Base-by-base conservation (phyloP, 2,797 vertebrate species). In the Allobates femoralis region DNA sequence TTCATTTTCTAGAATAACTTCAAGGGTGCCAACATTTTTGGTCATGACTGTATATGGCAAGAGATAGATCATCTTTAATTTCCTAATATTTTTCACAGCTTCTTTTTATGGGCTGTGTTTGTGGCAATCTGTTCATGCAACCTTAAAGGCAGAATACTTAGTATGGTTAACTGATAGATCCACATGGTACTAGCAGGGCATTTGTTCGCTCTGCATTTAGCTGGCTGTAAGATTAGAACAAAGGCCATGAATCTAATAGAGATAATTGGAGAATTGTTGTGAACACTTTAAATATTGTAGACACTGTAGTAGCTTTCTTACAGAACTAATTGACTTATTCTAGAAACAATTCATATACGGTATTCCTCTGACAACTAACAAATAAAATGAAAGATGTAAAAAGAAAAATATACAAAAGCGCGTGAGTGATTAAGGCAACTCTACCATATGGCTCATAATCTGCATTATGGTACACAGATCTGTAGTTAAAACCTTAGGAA, bases 381-480 rank as follows among this genome's bases (percentile, higher is more conserved):
- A 76, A 82, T 53, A 83, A 82, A 86, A 81, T 75, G 51, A 58
- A 86, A 81, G 58, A 81, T 81, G 11, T 71, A 56, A 82, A 86
- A 77, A 77, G 66, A 82, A 79, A 85, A 86, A 74, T 74, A 37
- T 74, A 74, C 37, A 41, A 50, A 41, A 74, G 51, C 51, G 46
- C 75, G 79, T 86, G 56, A 86, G 79, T 81, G 85, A 86, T 86
- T 86, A 86, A 82, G 56, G 77, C 79, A 86, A 82, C 30, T 41
- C 79, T 82, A 82, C 85, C 85, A 86, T 86, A 86, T 86, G 85
- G 85, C 79, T 62, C 76, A 82, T 86, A 86, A 86, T 86, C 85
- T 86, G 79, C 85, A 86, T 86, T 86, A 86, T 82, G 73, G 85
- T 82, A 69, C 85, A 86, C 85, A 86, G 79, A 86, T 77, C 71